Evolutionary conservation across 2,113 vertebrate species (phyloP).

Genomic region (Odontesthes bonariensis): DNA sequence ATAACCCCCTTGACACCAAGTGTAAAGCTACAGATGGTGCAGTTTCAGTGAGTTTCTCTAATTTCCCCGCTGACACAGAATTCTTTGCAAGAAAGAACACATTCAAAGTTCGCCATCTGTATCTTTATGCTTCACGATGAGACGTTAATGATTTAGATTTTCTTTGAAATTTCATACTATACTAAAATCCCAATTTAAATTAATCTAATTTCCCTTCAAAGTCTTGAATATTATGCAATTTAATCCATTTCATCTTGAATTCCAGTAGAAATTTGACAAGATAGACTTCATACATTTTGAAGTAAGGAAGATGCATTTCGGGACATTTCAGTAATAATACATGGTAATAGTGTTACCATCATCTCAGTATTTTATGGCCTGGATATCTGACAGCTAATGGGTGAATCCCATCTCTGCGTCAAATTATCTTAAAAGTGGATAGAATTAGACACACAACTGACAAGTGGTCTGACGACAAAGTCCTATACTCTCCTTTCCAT

Average conservation of each 20-base stretch:
- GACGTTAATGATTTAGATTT: conserved; percentile 59
- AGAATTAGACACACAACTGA: background rate
- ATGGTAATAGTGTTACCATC: conserved; percentile 2
- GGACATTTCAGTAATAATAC: background rate
- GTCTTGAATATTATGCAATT: conserved; percentile 13
- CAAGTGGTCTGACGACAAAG: background rate
- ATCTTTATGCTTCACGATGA: conserved; percentile 43
- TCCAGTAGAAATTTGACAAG: conserved; percentile 22
- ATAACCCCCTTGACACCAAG: conserved; percentile 59
- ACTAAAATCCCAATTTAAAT: conserved; percentile 33
- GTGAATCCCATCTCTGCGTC: background rate
- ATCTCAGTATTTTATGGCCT: background rate
- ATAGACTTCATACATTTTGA: conserved; percentile 9
- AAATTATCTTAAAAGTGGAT: background rate
- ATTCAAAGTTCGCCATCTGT: conserved; percentile 73
- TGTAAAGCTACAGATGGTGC: conserved; percentile 73
- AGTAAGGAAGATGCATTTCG: conserved; percentile 18
- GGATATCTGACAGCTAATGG: background rate
- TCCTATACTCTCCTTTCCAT: background rate
- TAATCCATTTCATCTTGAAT: background rate
- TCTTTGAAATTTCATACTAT: conserved; percentile 43
- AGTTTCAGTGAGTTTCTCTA: conserved; percentile 59
- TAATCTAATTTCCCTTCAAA: conserved; percentile 13
- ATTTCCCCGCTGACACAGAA: conserved; percentile 65
- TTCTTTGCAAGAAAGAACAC: conserved; percentile 54